phyloP scores from a whole-genome alignment of 2,797 vertebrate genomes.

The Simalia tracyae region DNA sequence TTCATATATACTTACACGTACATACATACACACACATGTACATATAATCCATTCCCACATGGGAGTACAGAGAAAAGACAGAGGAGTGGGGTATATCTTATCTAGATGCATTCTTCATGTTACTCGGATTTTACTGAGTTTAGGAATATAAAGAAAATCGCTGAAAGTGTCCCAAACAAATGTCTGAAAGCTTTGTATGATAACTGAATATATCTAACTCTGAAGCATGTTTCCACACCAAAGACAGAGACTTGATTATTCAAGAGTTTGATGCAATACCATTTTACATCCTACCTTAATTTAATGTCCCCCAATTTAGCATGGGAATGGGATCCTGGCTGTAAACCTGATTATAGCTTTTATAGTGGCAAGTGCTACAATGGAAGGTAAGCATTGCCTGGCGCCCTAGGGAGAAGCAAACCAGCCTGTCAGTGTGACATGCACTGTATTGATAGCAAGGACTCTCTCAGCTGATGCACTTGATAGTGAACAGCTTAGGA shows the following conservation, averaged over 20 bases:
- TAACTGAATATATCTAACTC: not conserved
- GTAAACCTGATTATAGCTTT: conserved; percentile 16
- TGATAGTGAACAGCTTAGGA: conserved; percentile 30
- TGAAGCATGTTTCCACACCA: not conserved
- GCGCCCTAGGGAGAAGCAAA: not conserved
- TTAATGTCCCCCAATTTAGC: conserved; percentile 28
- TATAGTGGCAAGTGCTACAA: conserved; percentile 2
- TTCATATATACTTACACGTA: too few species aligned
- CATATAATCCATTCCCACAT: not conserved
- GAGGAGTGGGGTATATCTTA: not conserved
- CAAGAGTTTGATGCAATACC: not conserved
- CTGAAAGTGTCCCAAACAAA: not conserved
- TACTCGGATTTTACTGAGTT: not conserved
- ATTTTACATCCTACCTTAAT: not conserved
- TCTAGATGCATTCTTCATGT: not conserved
- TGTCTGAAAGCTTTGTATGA: not conserved
- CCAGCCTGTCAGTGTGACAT: conserved; percentile 13
- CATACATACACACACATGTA: too few species aligned
- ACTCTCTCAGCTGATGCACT: not conserved
- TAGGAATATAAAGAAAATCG: not conserved
- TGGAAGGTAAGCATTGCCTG: not conserved
- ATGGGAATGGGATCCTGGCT: not conserved
- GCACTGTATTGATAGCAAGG: conserved; percentile 1
- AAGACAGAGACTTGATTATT: not conserved
- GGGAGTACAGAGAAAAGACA: not conserved